Conservation (phyloP, 2,113 vertebrate genomes). For the Chaetodon auriga region DNA sequence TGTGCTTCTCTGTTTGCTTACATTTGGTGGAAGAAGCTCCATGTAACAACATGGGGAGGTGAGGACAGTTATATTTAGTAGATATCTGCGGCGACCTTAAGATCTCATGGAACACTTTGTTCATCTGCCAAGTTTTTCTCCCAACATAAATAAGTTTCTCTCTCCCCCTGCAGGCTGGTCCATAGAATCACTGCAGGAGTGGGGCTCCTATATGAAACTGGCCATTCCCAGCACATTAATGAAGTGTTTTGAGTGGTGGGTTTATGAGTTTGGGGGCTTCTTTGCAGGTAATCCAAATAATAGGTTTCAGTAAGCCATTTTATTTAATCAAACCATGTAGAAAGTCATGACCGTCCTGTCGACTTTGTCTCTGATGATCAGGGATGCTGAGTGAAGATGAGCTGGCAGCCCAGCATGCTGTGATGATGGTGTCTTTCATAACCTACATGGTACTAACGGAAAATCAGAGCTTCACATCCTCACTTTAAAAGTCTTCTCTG, state of each 20-base stretch:
- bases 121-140: background rate
- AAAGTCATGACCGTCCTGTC: background rate
- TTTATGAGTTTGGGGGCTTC: slow-evolving; percentile 90
- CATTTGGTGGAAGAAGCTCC: slow-evolving; percentile 71
- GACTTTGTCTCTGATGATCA: slow-evolving; percentile 61
- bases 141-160: background rate
- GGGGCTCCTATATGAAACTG: slow-evolving; percentile 87
- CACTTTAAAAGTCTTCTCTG: background rate
- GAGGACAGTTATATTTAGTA: slow-evolving; percentile 1
- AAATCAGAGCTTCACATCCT: background rate
- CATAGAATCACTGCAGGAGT: slow-evolving; percentile 87
- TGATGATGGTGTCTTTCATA: slow-evolving; percentile 85
- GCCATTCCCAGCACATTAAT: slow-evolving; percentile 90
- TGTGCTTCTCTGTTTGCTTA: slow-evolving; percentile 86
- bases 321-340: background rate
- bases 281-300: slow-evolving; percentile 83
- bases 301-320: background rate
- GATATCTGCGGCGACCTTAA: background rate
- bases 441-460: slow-evolving; percentile 88
- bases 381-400: slow-evolving; percentile 89
- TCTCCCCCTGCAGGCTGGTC: slow-evolving; percentile 71
- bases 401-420: slow-evolving; percentile 90
- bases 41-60: slow-evolving; percentile 28
- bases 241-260: slow-evolving; percentile 93
- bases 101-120: background rate